Conservation (phyloP, 2,113 vertebrate species). For the Trogon melanurus region DNA sequence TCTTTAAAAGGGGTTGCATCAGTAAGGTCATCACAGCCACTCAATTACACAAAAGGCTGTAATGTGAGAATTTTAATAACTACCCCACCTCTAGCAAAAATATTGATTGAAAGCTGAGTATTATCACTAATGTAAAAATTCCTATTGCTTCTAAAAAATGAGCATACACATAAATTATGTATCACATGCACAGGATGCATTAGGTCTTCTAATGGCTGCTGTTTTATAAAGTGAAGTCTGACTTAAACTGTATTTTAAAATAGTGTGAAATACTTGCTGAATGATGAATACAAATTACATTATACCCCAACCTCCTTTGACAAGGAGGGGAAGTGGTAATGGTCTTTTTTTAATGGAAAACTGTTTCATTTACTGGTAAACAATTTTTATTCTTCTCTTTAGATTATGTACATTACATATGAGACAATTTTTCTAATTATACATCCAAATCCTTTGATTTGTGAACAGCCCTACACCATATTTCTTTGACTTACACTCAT, state of each 20-base stretch:
- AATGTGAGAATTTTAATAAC: not conserved
- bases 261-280: not conserved
- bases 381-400: not conserved
- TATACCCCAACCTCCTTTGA: not conserved
- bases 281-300: not conserved
- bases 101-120: not conserved
- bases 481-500: not conserved
- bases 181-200: not conserved
- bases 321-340: not conserved
- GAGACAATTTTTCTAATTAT: not conserved
- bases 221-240: not conserved
- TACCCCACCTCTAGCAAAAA: not conserved
- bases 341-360: not conserved
- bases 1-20: not conserved
- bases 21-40: not conserved
- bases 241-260: not conserved
- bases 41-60: not conserved
- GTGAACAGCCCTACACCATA: not conserved
- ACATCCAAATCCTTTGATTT: not conserved
- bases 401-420: not conserved
- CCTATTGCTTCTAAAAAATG: not conserved
- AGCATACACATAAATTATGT: not conserved
- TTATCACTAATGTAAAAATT: not conserved
- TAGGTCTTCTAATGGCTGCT: not conserved
- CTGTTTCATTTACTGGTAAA: not conserved